Evolutionary conservation across 2,888 invertebrate genomes (phyloP).

Genomic region (Eilema depressum): DNA sequence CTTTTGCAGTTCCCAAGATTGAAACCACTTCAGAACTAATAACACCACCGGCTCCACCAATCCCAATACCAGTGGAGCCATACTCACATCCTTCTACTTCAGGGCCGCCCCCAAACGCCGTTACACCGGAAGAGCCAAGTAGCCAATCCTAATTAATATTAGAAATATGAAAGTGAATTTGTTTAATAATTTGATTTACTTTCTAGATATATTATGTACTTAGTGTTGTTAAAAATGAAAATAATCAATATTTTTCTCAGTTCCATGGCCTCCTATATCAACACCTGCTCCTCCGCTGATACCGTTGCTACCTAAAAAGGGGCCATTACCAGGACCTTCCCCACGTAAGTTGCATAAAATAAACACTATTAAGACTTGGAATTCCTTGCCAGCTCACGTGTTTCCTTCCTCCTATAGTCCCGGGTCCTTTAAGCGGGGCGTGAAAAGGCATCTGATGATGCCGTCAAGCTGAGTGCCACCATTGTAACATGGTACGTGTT

Average conservation of each 20-base stretch:
- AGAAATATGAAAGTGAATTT: neutral
- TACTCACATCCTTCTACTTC: conserved; percentile 18
- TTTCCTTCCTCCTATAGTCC: too few relatives aligned
- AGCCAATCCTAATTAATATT: conserved; percentile 8
- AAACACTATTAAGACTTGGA: neutral
- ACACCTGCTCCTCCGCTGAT: conserved; percentile 29
- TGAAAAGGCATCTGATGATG: too few relatives aligned
- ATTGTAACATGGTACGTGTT: too few relatives aligned
- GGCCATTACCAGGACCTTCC: conserved; percentile 74
- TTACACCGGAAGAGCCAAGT: conserved; percentile 35
- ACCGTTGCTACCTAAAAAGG: conserved; percentile 45
- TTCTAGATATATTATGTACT: neutral
- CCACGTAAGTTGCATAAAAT: conserved; percentile 69
- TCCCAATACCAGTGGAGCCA: conserved; percentile 30
- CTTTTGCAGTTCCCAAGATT: neutral
- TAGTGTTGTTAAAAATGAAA: neutral
- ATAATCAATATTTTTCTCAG: conserved; percentile 27
- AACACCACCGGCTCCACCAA: conserved; percentile 33
- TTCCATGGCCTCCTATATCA: conserved; percentile 54
- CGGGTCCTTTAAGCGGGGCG: too few relatives aligned
- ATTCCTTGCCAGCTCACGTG: too few relatives aligned
- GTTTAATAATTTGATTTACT: neutral
- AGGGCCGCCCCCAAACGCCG: conserved; percentile 21
- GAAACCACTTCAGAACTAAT: conserved; percentile 21
- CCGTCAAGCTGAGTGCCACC: too few relatives aligned